These are phyloP conservation scores for Spizella passerina DNA, from an alignment of 2,797 vertebrate species.

Conservation along the genomic window DNA sequence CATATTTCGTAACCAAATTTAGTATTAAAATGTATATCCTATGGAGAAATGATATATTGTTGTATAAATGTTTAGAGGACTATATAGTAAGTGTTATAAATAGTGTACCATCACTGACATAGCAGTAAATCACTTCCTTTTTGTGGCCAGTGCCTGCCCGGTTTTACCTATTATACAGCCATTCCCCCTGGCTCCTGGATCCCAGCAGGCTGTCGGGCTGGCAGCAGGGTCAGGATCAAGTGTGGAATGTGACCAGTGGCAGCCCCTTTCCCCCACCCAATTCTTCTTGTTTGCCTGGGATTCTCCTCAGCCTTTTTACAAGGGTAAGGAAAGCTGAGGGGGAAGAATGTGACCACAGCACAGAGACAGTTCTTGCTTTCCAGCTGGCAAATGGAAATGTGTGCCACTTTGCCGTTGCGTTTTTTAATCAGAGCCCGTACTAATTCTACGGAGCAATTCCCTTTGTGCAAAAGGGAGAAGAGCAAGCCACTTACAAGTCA, in stretches of 20 bases:
- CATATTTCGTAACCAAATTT: slow-evolving; percentile 54
- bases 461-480: neutral
- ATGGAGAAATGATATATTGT: slow-evolving; percentile 27
- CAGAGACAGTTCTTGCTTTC: neutral
- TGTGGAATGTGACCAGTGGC: neutral
- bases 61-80: slow-evolving; percentile 42
- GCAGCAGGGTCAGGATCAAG: neutral
- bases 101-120: slow-evolving; percentile 5
- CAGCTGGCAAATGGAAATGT: neutral
- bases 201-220: neutral
- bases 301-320: neutral
- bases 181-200: neutral
- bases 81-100: slow-evolving; percentile 43
- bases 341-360: neutral
- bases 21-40: slow-evolving; percentile 52
- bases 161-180: slow-evolving; percentile 19
- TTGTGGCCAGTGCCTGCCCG: neutral
- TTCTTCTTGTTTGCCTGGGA: neutral
- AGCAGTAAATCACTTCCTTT: slow-evolving; percentile 54
- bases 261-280: neutral
- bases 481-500: neutral
- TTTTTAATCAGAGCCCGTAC: neutral
- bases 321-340: neutral
- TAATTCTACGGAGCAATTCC: neutral
- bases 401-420: neutral